These are phyloP conservation scores for Isichthys henryi DNA, from an alignment of 2,113 vertebrate genomes.

Conservation along the genomic window DNA sequence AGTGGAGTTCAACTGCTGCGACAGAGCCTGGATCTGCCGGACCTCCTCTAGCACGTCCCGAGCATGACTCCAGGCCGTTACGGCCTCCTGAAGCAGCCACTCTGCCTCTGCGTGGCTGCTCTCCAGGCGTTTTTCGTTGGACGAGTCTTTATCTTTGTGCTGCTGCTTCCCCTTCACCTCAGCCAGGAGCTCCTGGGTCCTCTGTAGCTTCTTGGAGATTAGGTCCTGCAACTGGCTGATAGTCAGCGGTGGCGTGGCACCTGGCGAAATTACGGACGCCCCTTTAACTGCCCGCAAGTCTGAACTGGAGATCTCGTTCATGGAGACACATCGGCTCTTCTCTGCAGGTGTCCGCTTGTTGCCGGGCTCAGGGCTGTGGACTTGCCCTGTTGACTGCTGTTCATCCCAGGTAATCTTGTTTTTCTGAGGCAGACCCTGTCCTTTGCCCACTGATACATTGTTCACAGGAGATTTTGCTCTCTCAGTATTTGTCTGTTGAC, in stretches of 20 bases:
- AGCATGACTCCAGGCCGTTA: constrained; percentile 75
- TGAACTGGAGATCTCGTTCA: constrained; percentile 76
- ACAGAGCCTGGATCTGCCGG: constrained; percentile 72
- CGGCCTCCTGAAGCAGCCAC: constrained; percentile 75
- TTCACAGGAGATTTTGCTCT: constrained; percentile 16
- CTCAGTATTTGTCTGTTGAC: constrained; percentile 60
- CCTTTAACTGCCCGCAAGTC: constrained; percentile 44
- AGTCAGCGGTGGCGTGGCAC: constrained; percentile 31
- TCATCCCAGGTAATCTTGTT: constrained; percentile 49
- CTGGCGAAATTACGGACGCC: constrained; percentile 22
- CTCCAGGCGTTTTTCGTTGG: constrained; percentile 45
- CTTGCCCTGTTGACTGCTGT: constrained; percentile 41
- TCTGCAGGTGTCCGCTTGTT: constrained; percentile 56
- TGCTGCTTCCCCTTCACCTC: constrained; percentile 65
- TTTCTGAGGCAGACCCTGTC: constrained; percentile 54
- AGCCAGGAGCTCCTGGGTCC: constrained; percentile 78
- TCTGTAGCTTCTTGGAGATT: constrained; percentile 79
- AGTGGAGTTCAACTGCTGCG: constrained; percentile 67
- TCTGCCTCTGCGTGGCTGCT: constrained; percentile 64
- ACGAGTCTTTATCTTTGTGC: constrained; percentile 52
- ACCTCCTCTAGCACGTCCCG: constrained; percentile 81
- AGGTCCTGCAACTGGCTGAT: constrained; percentile 74
- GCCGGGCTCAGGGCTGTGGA: constrained; percentile 62
- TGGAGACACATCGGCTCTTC: constrained; percentile 80
- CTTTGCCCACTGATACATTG: constrained; percentile 39